Evolutionary conservation across 2,888 invertebrate species (phyloP), one percentile per base, ranked within the genome.

Genomic region (Agrotis clavis): DNA sequence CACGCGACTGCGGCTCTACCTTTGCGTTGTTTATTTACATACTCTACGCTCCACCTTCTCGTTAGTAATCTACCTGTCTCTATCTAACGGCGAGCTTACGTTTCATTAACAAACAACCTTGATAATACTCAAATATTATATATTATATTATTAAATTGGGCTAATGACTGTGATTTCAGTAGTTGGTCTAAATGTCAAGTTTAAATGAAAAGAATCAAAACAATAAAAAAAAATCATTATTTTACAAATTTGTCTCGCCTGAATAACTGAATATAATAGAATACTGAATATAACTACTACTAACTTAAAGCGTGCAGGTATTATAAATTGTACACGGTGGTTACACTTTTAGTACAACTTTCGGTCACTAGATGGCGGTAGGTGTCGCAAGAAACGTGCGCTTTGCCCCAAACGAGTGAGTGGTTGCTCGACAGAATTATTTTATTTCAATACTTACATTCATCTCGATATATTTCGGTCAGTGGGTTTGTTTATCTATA

Each of bases 291-390:
- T n/a, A n/a, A n/a, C n/a, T n/a, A n/a, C 9, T 25, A 25, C 9
- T 41, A 41, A 41, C 11, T 11, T 50, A 14, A n/a, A 21, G 6
- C 41, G n/a, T 45, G 0, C 1, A n/a, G n/a, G 35, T 54, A 14
- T 35, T 35, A 7, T 7, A 41, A 4, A 35, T 7, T 7, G 35
- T 35, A 11, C 41, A 41, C 6, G 11, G 9, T 18, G n/a, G 13
- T 68, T 87, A 70, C 67, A 86, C 45, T 83, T 88, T 89, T 91
- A 87, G 89, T 92, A 87, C 70, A 7, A 89, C 92, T 93, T 92
- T 93, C 89, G 90, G 88, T 77, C 93, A 82, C 93, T 88, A 92
- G 96, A 95, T 95, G 95, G 93, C 94, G 94, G 67, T 89, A 91
- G 71, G 13, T 67, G 92, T 90, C 48, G 30, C 67, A 45, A 9